Evolutionary conservation across 2,888 invertebrate species (phyloP).

Genomic region (Clitarchus hookeri): DNA sequence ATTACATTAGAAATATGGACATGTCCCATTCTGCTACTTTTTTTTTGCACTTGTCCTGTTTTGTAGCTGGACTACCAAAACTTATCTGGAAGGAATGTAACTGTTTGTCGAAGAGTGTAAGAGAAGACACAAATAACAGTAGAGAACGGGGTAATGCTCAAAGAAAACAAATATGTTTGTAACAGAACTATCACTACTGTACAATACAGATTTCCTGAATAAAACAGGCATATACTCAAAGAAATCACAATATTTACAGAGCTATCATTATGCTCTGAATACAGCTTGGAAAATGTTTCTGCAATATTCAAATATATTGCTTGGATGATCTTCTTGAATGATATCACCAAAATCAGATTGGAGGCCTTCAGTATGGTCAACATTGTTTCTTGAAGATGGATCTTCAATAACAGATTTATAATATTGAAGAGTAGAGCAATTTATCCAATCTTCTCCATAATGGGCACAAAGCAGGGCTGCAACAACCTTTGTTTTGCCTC

Average conservation of each 20-base stretch:
- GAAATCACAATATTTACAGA: background rate
- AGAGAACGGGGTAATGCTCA: background rate
- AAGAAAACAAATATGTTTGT: too few relatives aligned
- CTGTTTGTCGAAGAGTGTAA: background rate
- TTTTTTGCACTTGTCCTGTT: background rate
- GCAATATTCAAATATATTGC: background rate
- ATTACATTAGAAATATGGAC: too few relatives aligned
- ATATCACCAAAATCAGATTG: background rate
- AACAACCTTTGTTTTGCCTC: too few relatives aligned
- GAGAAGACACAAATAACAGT: background rate
- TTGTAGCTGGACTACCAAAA: background rate
- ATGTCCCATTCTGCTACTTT: too few relatives aligned
- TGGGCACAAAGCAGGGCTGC: too few relatives aligned
- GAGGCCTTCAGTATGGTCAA: background rate
- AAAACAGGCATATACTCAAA: background rate
- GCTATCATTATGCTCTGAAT: background rate
- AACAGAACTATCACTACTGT: too few relatives aligned
- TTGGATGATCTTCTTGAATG: background rate
- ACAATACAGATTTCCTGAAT: too few relatives aligned
- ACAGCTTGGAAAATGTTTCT: background rate
- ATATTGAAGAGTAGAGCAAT: too few relatives aligned
- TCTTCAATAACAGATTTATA: background rate
- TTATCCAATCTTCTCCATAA: background rate
- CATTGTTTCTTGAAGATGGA: background rate
- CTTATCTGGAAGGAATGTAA: background rate